A percentile compares a stretch with the other conserved stretches of the same genome.
phyloP scores from a whole-genome alignment of 1,140 invertebrate genomes.

The Physella acuta region DNA sequence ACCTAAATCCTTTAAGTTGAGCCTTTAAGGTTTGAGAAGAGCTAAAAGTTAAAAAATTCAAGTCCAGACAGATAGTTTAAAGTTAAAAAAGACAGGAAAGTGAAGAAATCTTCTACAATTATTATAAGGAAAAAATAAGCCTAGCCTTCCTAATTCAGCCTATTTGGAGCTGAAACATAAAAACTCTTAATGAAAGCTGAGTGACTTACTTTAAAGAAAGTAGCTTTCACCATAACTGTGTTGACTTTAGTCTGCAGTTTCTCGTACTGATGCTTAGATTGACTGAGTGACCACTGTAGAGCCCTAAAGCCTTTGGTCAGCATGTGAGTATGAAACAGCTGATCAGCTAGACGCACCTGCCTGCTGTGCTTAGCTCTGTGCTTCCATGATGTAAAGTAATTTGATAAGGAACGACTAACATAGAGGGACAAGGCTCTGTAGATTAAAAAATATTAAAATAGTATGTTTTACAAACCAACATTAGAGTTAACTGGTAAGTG shows the following conservation, averaged over 20 bases:
- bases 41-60: too few relatives aligned
- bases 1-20: too few relatives aligned
- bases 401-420: background rate
- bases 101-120: too few relatives aligned
- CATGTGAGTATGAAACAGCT: background rate
- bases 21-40: too few relatives aligned
- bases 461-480: too few relatives aligned
- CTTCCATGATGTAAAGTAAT: conserved; percentile 3
- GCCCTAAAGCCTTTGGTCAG: conserved; percentile 17
- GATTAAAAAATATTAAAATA: background rate
- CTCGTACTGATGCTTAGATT: background rate
- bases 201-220: background rate
- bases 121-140: too few relatives aligned
- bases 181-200: background rate
- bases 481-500: too few relatives aligned
- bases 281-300: conserved; percentile 17
- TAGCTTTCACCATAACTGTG: background rate
- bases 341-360: background rate
- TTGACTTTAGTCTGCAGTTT: conserved; percentile 10
- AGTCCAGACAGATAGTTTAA: too few relatives aligned
- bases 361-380: background rate
- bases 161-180: too few relatives aligned
- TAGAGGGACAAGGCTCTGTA: background rate
- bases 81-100: too few relatives aligned
- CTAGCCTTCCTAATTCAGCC: too few relatives aligned